Evolutionary conservation across 2,888 invertebrate genomes (phyloP).

Genomic region (Dasysyrphus tricinctus): DNA sequence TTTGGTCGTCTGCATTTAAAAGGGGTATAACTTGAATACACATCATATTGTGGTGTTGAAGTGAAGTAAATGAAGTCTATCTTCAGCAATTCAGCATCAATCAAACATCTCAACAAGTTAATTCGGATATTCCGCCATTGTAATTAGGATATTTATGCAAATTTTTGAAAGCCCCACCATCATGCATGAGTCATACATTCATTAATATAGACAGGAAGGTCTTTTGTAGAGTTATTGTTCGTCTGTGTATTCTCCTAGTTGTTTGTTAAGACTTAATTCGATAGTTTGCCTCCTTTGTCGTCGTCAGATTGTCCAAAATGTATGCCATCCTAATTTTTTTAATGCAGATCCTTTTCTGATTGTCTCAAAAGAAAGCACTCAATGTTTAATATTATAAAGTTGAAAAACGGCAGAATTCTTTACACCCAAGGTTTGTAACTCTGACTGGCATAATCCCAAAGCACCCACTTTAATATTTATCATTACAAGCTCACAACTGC

Average conservation of each 20-base stretch:
- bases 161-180: conserved; percentile 16
- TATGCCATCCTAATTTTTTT: conserved; percentile 14
- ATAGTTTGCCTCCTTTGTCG: conserved; percentile 11
- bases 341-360: conserved; percentile 54
- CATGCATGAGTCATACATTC: not conserved
- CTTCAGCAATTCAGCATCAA: conserved; percentile 41
- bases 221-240: too few relatives aligned
- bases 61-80: conserved; percentile 2
- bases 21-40: not conserved
- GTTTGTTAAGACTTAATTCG: conserved; percentile 48
- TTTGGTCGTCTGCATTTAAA: conserved; percentile 16
- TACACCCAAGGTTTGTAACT: conserved; percentile 16
- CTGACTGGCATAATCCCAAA: conserved; percentile 61
- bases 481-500: conserved; percentile 64
- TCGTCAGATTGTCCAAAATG: conserved; percentile 3
- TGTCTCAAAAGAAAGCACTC: conserved; percentile 46
- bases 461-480: conserved; percentile 58
- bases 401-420: conserved; percentile 45
- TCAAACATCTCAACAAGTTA: conserved; percentile 61
- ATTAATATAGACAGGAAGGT: too few relatives aligned
- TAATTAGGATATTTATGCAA: conserved; percentile 66
- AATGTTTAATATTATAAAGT: conserved; percentile 47
- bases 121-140: conserved; percentile 67
- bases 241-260: too few relatives aligned
- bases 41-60: not conserved